Percentiles rank a stretch among this genome's conserved stretches.
phyloP scores from a whole-genome alignment of 2,113 vertebrate species.

The Clupea harengus region DNA sequence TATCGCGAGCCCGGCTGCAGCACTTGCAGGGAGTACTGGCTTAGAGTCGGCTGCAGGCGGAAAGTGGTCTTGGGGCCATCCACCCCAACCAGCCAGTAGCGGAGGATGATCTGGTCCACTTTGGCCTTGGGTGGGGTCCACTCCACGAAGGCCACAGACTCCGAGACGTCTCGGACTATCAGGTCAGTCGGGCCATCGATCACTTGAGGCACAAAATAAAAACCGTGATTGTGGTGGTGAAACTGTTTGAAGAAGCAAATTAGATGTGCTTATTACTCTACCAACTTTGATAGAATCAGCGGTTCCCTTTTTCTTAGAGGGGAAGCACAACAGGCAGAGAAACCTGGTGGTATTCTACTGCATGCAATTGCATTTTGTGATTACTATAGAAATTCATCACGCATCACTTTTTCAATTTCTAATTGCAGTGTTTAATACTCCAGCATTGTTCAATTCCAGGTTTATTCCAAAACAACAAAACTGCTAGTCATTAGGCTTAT shows the following conservation, averaged over 20 bases:
- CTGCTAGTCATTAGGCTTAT: neutral
- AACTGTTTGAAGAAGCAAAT: too few relatives aligned
- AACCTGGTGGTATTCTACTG: too few relatives aligned
- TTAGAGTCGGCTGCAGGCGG: slow-evolving; percentile 90
- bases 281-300: too few relatives aligned
- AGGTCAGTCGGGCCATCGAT: slow-evolving; percentile 91
- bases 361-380: too few relatives aligned
- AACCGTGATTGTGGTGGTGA: too few relatives aligned
- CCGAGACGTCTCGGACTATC: slow-evolving; percentile 88
- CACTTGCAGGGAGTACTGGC: slow-evolving; percentile 95
- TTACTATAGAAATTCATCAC: too few relatives aligned
- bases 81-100: slow-evolving; percentile 82
- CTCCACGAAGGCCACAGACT: slow-evolving; percentile 94
- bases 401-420: neutral
- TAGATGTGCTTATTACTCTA: too few relatives aligned
- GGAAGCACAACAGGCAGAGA: too few relatives aligned
- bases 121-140: slow-evolving; percentile 88
- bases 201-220: slow-evolving; percentile 64
- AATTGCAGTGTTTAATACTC: neutral
- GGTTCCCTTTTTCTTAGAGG: too few relatives aligned
- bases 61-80: slow-evolving; percentile 86
- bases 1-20: slow-evolving; percentile 86
- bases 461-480: neutral
- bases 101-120: slow-evolving; percentile 88
- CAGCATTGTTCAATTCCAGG: neutral